A percentile compares a stretch with the other conserved stretches of the same genome.
These are phyloP conservation scores for Hemaris fuciformis DNA, from an alignment of 2,888 invertebrate species.

Conservation along the genomic window DNA sequence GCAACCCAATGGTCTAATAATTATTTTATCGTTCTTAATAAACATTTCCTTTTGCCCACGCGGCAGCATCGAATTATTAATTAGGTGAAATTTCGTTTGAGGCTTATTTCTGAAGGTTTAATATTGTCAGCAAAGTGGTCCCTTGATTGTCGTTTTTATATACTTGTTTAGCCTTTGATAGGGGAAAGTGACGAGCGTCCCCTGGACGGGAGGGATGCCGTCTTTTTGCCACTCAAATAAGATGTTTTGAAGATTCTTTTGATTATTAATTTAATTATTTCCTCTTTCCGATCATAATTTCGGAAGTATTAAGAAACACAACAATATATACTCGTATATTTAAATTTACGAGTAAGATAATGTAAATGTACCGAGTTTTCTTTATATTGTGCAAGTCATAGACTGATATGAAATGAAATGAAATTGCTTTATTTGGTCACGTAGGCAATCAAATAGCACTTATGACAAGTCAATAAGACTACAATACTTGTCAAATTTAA, in stretches of 20 bases:
- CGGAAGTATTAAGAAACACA: neutral
- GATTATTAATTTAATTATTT: neutral
- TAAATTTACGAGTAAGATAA: no score
- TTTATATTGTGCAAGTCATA: no score
- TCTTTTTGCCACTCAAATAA: neutral
- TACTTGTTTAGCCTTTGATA: neutral
- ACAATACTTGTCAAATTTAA: neutral
- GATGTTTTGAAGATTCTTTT: neutral
- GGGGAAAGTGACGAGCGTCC: neutral
- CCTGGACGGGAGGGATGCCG: neutral
- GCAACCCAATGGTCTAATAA: neutral
- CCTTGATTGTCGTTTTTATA: slow-evolving; percentile 1
- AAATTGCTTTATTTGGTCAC: no score
- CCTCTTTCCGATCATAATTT: neutral
- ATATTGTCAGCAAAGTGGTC: slow-evolving; percentile 1
- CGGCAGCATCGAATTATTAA: neutral
- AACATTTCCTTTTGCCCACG: neutral
- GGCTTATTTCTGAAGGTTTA: slow-evolving; percentile 1
- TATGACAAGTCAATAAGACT: no score
- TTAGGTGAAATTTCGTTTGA: neutral
- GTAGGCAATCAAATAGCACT: no score
- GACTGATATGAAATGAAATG: no score
- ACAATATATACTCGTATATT: neutral
- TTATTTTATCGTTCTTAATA: neutral
- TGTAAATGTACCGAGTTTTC: no score